Evolutionary conservation across 2,113 vertebrate genomes (phyloP).

Genomic region (Tupaia tana): DNA sequence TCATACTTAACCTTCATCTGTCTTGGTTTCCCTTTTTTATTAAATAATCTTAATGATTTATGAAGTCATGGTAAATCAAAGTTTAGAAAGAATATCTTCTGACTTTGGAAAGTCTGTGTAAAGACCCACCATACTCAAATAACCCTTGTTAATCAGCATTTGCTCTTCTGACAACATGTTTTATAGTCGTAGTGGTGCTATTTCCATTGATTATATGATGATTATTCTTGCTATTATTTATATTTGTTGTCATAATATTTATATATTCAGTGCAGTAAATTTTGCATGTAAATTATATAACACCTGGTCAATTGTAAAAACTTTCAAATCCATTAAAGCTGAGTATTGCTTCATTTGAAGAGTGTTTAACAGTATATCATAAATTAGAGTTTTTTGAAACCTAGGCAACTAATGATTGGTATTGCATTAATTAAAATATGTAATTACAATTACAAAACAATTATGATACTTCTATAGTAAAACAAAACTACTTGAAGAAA

Average conservation of each 20-base stretch:
- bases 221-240: background rate
- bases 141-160: slow-evolving; percentile 7
- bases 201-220: background rate
- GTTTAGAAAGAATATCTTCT: background rate
- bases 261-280: background rate
- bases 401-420: background rate
- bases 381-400: slow-evolving; percentile 8
- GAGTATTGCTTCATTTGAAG: slow-evolving; percentile 20
- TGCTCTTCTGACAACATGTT: slow-evolving; percentile 40
- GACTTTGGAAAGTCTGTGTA: slow-evolving; percentile 3
- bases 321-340: slow-evolving; percentile 37
- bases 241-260: background rate
- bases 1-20: slow-evolving; percentile 11
- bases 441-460: slow-evolving; percentile 12
- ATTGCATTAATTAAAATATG: background rate
- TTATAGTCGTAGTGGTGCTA: background rate
- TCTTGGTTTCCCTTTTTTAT: background rate
- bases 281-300: slow-evolving; percentile 30
- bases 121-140: background rate
- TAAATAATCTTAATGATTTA: slow-evolving; percentile 39
- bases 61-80: background rate
- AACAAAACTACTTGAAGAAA: background rate
- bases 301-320: background rate
- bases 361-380: background rate
- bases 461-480: background rate